Evolutionary conservation across 2,113 vertebrate species (phyloP).

Genomic region (Halcyon malimbica): DNA sequence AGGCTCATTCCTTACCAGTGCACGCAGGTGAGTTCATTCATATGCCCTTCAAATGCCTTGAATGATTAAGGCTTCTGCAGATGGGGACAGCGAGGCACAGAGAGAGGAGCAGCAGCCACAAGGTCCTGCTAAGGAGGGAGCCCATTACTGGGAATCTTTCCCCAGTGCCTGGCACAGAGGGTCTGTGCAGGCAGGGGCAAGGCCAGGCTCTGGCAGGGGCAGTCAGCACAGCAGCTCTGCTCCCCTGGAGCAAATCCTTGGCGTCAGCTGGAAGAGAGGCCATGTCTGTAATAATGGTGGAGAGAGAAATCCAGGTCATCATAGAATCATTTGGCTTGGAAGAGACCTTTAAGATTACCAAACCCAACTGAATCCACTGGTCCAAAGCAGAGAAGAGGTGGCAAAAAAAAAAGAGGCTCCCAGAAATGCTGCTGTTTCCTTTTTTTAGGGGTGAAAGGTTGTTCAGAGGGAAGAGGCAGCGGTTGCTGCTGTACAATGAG

Average conservation of each 20-base stretch:
- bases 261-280: neutral
- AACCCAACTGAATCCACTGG: neutral
- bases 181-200: neutral
- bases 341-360: neutral
- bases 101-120: neutral
- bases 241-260: neutral
- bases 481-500: neutral
- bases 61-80: neutral
- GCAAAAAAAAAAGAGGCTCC: neutral
- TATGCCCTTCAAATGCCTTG: neutral
- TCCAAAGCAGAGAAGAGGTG: neutral
- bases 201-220: accelerated
- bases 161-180: accelerated
- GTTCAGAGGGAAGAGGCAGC: neutral
- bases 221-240: accelerated
- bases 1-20: neutral
- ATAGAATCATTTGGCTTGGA: neutral
- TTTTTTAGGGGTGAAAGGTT: neutral
- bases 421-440: neutral
- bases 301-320: neutral
- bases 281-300: accelerated
- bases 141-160: neutral
- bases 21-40: neutral
- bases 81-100: accelerated
- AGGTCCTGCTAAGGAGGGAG: neutral